phyloP scores from a whole-genome alignment of 2,113 vertebrate species.

The Apodemus sylvaticus region DNA sequence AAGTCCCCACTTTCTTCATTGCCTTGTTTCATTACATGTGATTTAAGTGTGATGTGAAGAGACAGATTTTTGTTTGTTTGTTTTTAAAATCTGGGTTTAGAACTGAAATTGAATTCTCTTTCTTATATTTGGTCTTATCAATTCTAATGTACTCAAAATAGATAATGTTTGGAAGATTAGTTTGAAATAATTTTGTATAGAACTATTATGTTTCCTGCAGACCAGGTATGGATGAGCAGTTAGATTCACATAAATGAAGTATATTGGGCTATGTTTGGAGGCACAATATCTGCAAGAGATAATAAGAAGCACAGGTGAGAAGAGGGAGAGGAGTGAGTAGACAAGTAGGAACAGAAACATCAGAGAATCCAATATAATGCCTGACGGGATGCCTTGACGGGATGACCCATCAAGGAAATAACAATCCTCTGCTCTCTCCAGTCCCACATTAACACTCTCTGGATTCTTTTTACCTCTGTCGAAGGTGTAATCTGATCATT shows the following conservation, averaged over 20 bases:
- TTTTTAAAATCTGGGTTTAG: not conserved
- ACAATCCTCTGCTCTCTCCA: not conserved
- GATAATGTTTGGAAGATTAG: not conserved
- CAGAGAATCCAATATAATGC: not conserved
- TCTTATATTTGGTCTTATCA: not conserved
- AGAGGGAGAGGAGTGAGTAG: not conserved
- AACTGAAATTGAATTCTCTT: not conserved
- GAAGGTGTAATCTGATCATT: not conserved
- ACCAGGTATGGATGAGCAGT: not conserved
- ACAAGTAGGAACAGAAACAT: not conserved
- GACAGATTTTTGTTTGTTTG: not conserved
- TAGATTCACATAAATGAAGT: not conserved
- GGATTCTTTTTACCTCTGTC: rapidly evolving
- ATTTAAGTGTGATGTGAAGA: not conserved
- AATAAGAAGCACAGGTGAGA: not conserved
- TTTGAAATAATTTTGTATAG: not conserved
- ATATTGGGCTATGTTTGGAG: not conserved
- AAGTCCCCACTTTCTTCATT: not conserved
- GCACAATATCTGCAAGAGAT: not conserved
- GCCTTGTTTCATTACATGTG: not conserved
- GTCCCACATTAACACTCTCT: rapidly evolving
- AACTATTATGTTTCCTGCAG: not conserved
- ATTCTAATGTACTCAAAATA: not conserved
- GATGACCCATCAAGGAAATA: not conserved
- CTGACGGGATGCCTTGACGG: too few species aligned